Conservation (phyloP, 2,113 vertebrate genomes). For the Melanotaenia duboulayi region DNA sequence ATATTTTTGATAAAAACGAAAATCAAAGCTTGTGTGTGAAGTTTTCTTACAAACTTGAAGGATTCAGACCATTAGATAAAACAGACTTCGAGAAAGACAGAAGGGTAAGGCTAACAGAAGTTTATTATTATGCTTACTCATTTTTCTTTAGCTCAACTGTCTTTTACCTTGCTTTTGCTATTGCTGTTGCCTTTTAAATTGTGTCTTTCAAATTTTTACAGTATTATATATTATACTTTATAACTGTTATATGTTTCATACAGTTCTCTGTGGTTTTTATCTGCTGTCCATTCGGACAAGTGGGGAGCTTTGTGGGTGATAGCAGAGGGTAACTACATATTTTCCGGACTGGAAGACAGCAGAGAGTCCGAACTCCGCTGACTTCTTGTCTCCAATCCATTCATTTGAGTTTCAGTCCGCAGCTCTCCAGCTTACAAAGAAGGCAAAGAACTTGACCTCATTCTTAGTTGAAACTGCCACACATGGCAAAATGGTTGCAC, state of each 20-base stretch:
- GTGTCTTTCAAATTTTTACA: too few relatives aligned
- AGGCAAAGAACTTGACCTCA: not conserved
- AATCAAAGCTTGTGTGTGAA: conserved; percentile 70
- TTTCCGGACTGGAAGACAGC: too few relatives aligned
- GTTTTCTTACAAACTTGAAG: conserved; percentile 45
- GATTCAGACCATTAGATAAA: not conserved
- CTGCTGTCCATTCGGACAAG: too few relatives aligned
- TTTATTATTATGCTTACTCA: not conserved
- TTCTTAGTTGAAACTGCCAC: not conserved
- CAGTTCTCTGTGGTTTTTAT: too few relatives aligned
- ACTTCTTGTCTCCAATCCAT: not conserved
- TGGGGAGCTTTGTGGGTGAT: too few relatives aligned
- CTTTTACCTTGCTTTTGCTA: not conserved
- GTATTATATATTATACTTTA: not conserved
- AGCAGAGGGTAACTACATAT: too few relatives aligned
- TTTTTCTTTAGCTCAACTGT: not conserved
- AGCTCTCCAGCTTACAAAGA: not conserved
- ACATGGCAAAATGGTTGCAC: not conserved
- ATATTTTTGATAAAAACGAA: conserved; percentile 64
- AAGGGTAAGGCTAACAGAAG: conserved; percentile 44
- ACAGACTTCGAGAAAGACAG: fast-evolving
- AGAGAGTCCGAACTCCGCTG: not conserved
- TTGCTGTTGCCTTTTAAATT: not conserved
- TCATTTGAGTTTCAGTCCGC: not conserved
- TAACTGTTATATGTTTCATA: too few relatives aligned